A percentile compares a stretch with the other conserved stretches of the same genome.
Conservation (phyloP, 2,797 vertebrate species). For the Rhinoraja longicauda region DNA sequence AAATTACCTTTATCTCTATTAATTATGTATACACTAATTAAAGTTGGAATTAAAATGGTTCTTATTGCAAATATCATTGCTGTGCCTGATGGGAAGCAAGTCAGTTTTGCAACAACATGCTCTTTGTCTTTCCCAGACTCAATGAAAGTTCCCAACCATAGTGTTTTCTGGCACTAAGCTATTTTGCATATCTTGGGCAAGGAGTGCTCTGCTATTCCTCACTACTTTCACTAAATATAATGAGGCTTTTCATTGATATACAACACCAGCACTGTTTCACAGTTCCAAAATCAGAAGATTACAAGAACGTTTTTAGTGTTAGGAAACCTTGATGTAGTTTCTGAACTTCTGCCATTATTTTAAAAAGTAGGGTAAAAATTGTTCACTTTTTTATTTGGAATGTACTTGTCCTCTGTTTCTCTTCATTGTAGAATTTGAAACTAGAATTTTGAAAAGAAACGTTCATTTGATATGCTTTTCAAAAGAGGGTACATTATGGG, state of each 20-base stretch:
- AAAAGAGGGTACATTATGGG: background rate
- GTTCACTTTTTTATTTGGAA: background rate
- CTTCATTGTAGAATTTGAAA: background rate
- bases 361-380: background rate
- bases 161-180: background rate
- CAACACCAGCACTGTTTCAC: background rate
- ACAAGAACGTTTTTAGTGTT: background rate
- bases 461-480: background rate
- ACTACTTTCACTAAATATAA: constrained; percentile 9
- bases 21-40: background rate
- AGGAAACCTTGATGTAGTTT: background rate
- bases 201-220: background rate
- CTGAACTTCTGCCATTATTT: background rate
- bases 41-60: background rate
- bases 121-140: constrained; percentile 16
- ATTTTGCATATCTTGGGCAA: constrained; percentile 11
- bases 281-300: background rate
- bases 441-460: background rate
- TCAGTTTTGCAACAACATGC: background rate
- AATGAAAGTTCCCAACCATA: background rate
- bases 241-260: constrained; percentile 22
- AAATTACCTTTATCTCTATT: background rate
- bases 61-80: background rate
- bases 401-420: background rate
- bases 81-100: constrained; percentile 14